A percentile compares a stretch with the other conserved stretches of the same genome.
phyloP scores from a whole-genome alignment of 2,888 invertebrate species.

The Lycaena phlaeas region DNA sequence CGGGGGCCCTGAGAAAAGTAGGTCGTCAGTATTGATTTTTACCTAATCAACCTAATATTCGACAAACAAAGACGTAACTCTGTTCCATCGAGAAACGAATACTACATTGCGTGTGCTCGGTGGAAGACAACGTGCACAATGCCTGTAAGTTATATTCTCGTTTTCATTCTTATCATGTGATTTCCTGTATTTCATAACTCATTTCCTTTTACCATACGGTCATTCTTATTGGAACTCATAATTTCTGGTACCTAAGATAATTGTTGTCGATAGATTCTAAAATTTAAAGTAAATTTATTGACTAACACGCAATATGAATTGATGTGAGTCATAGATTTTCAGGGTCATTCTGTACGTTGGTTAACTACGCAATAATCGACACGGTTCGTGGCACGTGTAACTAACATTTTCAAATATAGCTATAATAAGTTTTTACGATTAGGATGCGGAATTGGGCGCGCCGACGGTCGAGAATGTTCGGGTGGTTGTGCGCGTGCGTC shows the following conservation, averaged over 20 bases:
- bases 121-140: conserved; percentile 37
- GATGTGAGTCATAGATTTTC: conserved; percentile 34
- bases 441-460: conserved; percentile 65
- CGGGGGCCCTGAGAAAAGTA: conserved; percentile 40
- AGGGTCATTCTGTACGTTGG: conserved; percentile 33
- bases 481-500: conserved; percentile 95
- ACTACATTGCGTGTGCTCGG: conserved; percentile 32
- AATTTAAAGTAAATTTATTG: too few species aligned
- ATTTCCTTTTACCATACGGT: conserved; percentile 14
- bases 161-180: conserved; percentile 35
- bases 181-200: conserved; percentile 36
- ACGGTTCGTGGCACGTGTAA: conserved; percentile 20
- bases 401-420: conserved; percentile 10
- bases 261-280: background rate
- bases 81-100: conserved; percentile 30
- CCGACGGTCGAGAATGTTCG: conserved; percentile 93
- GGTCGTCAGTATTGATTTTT: conserved; percentile 65
- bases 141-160: conserved; percentile 48
- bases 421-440: conserved; percentile 19
- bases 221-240: conserved; percentile 19
- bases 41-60: conserved; percentile 39
- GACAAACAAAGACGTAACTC: conserved; percentile 41
- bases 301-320: conserved; percentile 10
- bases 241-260: conserved; percentile 15
- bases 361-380: conserved; percentile 29